Base-by-base conservation (phyloP, 1,140 invertebrate genomes). In the Hypsibius dujardini region DNA sequence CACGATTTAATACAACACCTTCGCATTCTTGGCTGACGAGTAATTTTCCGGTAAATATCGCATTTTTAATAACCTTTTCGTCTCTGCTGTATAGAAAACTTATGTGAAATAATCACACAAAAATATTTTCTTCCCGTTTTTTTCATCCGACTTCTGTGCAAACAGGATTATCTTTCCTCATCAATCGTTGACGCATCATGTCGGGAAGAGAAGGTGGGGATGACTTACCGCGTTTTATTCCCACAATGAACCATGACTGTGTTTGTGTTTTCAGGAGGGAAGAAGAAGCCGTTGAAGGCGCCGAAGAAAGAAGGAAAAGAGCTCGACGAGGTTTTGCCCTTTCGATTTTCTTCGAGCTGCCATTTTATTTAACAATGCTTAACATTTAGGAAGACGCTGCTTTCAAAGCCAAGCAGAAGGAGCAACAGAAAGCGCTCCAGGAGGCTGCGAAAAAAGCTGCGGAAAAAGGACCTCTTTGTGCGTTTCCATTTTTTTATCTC, bases 391-490 rank as follows among this genome's bases (percentile, higher is more conserved):
- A 83, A n/a, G 84, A 84, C 71, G 7, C 79, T 70, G 81, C 79
- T 40, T 78, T 82, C 72, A 90, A 87, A 81, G 87, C 84, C 74
- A 92, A 85, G 80, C 80, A 83, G 78, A 88, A 85, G 76, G 89
- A 90, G 77, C 84, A 88, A 75, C 84, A 88, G 73, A 91, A 90
- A 79, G 87, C 87, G 28, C 76, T 91, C 71, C 84, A 87, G 74
- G 87, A 88, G 74, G 86, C 76, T 28, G 42, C 42, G 14, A 40
- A 42, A 28, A 91, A 91, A 79, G 90, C 91, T 47, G 80, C 86
- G 28, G 86, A 91, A 76, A 92, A 90, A 79, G 91, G 92, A 45
- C 91, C 91, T 1, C 79, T 94, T 42, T 67, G 12, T 42, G 45
- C 7, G 62, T 15, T 15, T 15, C 42, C 12, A 45, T 67, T 42